Evolutionary conservation across 2,113 vertebrate genomes (phyloP), one percentile per base, ranked within the genome.

Genomic region (Saguinus imperator): DNA sequence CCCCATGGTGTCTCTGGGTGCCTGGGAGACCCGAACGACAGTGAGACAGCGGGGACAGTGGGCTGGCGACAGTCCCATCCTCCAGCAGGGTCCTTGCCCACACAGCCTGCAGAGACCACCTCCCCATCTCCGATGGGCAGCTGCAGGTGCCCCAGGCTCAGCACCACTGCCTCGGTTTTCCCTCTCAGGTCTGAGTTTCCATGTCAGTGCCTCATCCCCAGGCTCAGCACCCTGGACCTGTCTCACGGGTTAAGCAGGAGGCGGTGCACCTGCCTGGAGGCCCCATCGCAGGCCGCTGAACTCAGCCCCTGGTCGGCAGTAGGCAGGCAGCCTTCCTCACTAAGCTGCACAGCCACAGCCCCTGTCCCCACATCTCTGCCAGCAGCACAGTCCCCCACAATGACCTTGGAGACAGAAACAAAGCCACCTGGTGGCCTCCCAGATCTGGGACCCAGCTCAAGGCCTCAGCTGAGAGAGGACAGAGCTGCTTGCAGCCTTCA

Each of bases 251-350:
- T 77, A 87, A 6, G 23, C 14, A 3, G 20, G 17, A 32, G 23
- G 21, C 20, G 11, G 7, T 12, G 25, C 13, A 13, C 3, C 8
- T 12, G 0, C n/a, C 52, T 64, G 0, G 0, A 43, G 68, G 77
- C 1, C 0, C 37, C 5, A 17, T 29, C 21, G 16, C 76, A 61
- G 84, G 45, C 48, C 0, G 6, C 55, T 37, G 57, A n/a, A 25
- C 73, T 6, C 2, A 0, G 50, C 66, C 29, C 1, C 10, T 18
- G 35, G 40, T 20, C 13, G 17, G 6, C 14, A 35, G 66, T 32
- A 68, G 66, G 57, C 5, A 5, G 16, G 76, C 11, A 11, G 48
- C 52, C 40, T 1, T 70, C 48, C 40, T n/a, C 6, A 0, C 55
- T 17, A 29, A 48, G 10, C 6, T 35, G 40, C 68, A 29, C 7